Base-by-base conservation (phyloP, 2,888 invertebrate genomes). In the Lymantria dispar region DNA sequence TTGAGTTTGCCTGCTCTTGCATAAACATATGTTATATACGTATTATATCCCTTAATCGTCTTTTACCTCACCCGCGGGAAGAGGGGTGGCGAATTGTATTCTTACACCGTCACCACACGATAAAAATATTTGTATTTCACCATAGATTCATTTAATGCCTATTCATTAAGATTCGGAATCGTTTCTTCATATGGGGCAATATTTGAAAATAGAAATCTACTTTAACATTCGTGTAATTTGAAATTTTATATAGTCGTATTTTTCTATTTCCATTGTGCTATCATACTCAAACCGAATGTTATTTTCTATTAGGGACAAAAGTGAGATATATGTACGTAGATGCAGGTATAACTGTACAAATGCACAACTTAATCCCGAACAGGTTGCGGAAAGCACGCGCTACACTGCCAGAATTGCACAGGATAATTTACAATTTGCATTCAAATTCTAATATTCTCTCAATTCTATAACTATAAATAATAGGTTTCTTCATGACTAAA, bases 331-430 rank as follows among this genome's bases (percentile, higher is more conserved):
- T 76, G 2, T 74, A 79, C 72, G 68, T 70, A 67, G 74, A 76
- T 72, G 66, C 64, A 70, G 68, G 66, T 73, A 83, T 77, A 80
- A 75, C 75, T 78, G 72, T 69, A 75, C 80, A 81, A 84, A 83
- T 84, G 81, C 80, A 79, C 78, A 73, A 80, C 75, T 70, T 89
- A 88, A 88, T 89, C 89, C 87, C 74, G 60, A 52, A 62, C 74
- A 74, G 70, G 70, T 67, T 59, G 74, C 65, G 60, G 63, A 64
- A 64, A 78, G 85, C 89, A 89, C 88, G 89, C 83, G 74, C 85
- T 72, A 56, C 64, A 5, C 22, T 22, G 22, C 22, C 22, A 70
- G 71, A 62, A 70, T 72, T 71, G 72, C 68, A 62, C 69, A 63
- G 71, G 78, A 76, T 81, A 81, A 84, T 87, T 84, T 80, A 82